Evolutionary conservation across 2,797 vertebrate genomes (phyloP).

Genomic region (Pantherophis vulpinus): DNA sequence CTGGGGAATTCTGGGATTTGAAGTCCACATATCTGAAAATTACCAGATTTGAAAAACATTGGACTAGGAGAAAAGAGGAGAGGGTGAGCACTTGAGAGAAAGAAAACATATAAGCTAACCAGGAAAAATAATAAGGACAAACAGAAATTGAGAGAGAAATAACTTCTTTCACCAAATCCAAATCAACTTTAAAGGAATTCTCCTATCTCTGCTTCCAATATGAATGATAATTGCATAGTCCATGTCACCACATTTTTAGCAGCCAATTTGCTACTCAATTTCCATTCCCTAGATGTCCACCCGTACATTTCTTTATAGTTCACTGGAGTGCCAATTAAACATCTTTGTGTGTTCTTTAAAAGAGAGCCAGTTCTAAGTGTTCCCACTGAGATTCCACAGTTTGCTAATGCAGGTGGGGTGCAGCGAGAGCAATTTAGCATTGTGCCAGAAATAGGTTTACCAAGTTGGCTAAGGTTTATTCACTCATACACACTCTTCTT

Average conservation of each 20-base stretch:
- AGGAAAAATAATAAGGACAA: background rate
- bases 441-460: slow-evolving; percentile 46
- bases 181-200: background rate
- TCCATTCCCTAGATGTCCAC: slow-evolving; percentile 31
- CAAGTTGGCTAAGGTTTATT: slow-evolving; percentile 29
- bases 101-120: background rate
- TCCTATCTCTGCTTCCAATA: slow-evolving; percentile 10
- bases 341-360: slow-evolving; percentile 59
- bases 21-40: background rate
- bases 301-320: slow-evolving; percentile 34
- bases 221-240: slow-evolving; percentile 24
- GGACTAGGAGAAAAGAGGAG: background rate
- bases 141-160: background rate
- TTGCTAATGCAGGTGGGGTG: slow-evolving; percentile 53
- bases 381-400: slow-evolving; percentile 55
- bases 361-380: slow-evolving; percentile 63
- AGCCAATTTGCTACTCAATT: slow-evolving; percentile 22
- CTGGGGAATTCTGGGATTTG: background rate
- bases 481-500: slow-evolving; percentile 5
- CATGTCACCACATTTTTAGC: slow-evolving; percentile 11
- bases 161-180: background rate
- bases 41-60: background rate
- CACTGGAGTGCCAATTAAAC: slow-evolving; percentile 58
- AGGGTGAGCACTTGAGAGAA: background rate
- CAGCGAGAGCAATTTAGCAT: slow-evolving; percentile 40